These are phyloP conservation scores for Cantharis nigra DNA, from an alignment of 2,888 invertebrate species.

Conservation along the genomic window DNA sequence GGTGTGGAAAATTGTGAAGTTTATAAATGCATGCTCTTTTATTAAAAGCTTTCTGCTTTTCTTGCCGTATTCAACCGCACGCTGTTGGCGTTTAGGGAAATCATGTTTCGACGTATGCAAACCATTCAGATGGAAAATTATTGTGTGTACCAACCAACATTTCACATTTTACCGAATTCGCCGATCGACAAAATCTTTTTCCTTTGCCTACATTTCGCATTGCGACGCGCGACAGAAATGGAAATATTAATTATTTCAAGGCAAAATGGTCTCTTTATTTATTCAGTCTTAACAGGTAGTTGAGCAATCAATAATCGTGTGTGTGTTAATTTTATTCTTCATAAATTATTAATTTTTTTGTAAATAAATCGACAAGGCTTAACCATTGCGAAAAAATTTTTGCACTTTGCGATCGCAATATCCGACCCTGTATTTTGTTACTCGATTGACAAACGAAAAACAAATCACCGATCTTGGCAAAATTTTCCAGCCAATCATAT, in stretches of 20 bases:
- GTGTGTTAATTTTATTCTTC: not conserved
- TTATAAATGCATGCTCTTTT: constrained; percentile 9
- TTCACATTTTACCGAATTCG: not conserved
- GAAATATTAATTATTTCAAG: not conserved
- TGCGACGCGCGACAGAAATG: not conserved
- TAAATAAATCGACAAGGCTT: not conserved
- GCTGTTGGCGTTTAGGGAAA: constrained; percentile 8
- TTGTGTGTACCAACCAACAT: not conserved
- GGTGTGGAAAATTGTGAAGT: not conserved
- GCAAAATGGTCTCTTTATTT: not conserved
- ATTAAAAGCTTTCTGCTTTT: not conserved
- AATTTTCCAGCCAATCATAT: too few relatives aligned
- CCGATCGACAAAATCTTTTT: not conserved
- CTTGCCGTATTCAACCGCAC: not conserved
- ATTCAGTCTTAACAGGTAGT: not conserved
- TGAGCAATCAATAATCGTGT: not conserved
- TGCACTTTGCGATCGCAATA: not conserved
- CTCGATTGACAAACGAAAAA: not conserved
- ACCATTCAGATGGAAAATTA: constrained; percentile 7
- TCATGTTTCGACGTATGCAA: constrained; percentile 9
- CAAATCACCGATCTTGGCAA: too few relatives aligned
- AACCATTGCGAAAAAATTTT: not conserved
- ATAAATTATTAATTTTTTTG: not conserved
- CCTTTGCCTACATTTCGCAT: not conserved
- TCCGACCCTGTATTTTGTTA: not conserved